phyloP scores from a whole-genome alignment of 1,140 invertebrate genomes.

The Myzus persicae region DNA sequence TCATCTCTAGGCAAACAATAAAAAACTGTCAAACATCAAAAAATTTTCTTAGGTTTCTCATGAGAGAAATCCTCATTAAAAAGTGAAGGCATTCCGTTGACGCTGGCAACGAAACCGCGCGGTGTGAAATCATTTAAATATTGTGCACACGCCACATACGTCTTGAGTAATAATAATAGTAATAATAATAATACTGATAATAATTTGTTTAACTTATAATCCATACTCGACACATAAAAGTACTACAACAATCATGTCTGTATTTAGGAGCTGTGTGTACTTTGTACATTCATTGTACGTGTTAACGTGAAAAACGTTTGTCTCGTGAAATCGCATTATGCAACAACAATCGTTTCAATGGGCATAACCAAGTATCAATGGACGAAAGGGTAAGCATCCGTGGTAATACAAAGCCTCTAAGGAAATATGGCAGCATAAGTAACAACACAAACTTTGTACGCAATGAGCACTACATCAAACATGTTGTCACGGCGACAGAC shows the following conservation, averaged over 20 bases:
- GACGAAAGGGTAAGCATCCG: conserved; percentile 82
- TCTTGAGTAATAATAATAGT: background rate
- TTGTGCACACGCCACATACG: background rate
- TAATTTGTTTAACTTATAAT: conserved; percentile 1
- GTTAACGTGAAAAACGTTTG: background rate
- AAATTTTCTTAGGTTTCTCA: background rate
- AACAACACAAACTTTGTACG: conserved; percentile 69
- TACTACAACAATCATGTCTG: background rate
- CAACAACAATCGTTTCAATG: conserved; percentile 17
- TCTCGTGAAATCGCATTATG: conserved; percentile 28
- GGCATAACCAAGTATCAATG: conserved; percentile 57
- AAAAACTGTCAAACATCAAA: background rate
- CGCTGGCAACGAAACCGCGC: background rate
- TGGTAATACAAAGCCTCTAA: conserved; percentile 80
- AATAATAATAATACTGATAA: background rate
- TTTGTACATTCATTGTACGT: background rate
- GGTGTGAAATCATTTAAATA: background rate
- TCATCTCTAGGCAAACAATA: background rate
- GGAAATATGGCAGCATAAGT: conserved; percentile 87
- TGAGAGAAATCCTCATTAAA: background rate
- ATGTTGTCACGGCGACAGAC: conserved; percentile 79
- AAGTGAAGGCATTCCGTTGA: background rate
- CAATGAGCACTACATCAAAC: conserved; percentile 75
- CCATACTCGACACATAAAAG: background rate
- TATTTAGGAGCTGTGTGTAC: background rate